phyloP scores from a whole-genome alignment of 2,888 invertebrate species.

The Tachina grossa region DNA sequence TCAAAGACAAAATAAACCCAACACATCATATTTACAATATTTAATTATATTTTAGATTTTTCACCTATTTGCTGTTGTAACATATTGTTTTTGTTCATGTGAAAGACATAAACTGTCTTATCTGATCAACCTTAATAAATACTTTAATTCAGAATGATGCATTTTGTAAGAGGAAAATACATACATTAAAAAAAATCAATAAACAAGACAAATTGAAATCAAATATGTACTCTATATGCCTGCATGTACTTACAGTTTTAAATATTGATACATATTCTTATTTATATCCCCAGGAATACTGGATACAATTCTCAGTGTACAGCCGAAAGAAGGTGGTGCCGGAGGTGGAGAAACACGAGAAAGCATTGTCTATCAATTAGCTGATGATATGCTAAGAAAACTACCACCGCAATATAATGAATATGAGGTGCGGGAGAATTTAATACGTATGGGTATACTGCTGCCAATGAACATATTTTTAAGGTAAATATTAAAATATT shows the following conservation, averaged over 20 bases:
- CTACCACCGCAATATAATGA: conserved; percentile 92
- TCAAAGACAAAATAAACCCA: too few species aligned
- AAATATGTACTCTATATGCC: neutral
- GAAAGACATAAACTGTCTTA: too few species aligned
- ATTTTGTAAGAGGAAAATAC: too few species aligned
- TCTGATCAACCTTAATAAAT: too few species aligned
- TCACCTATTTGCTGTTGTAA: too few species aligned
- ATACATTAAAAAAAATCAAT: conserved; percentile 17
- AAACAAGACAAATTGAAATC: conserved; percentile 23
- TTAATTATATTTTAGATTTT: too few species aligned
- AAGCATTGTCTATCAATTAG: conserved; percentile 94
- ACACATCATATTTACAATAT: too few species aligned
- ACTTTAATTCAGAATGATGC: too few species aligned
- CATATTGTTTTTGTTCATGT: too few species aligned
- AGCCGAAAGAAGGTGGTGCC: conserved; percentile 96
- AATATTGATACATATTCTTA: neutral
- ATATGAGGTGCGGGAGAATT: conserved; percentile 94
- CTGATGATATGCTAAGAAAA: conserved; percentile 95
- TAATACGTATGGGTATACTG: conserved; percentile 95
- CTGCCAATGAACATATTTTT: conserved; percentile 98
- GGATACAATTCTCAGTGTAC: conserved; percentile 97
- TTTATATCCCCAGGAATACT: conserved; percentile 86
- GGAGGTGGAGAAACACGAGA: conserved; percentile 97
- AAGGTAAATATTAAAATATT: conserved; percentile 81
- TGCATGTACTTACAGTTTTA: neutral